Base-by-base conservation (phyloP, 1,140 invertebrate species). In the Halesus radiatus region DNA sequence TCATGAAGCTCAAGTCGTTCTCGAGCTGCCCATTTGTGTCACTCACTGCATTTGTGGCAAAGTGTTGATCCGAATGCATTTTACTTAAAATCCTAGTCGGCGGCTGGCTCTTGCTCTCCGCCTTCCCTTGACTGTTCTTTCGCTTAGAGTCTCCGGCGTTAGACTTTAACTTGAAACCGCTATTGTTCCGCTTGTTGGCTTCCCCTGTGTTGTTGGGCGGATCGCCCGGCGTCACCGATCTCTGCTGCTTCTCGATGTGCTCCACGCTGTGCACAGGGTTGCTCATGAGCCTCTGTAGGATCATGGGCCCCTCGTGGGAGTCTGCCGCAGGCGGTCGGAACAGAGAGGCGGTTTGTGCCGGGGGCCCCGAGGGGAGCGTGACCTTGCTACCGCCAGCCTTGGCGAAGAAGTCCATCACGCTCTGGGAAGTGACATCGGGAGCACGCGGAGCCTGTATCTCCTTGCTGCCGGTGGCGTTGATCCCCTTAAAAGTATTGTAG, bases 201-300 rank as follows among this genome's bases (percentile, higher is more conserved):
- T 50, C 50, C 23, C 64, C 16, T 6, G 52, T 5, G 22, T 45
- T 16, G 23, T 18, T n/a, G 26, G 23, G 53, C 84, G 80, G 15
- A 56, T 80, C 82, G 1, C 91, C 91, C 79, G 92, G 94, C 13
- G 93, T 95, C 74, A 92, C 91, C 52, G 93, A 93, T 66, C 94
- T 90, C 84, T 96, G 95, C 83, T 96, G 95, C 81, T 96, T 95
- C 84, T 97, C 96, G 84, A 97, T 95, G 86, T 97, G 95, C 85
- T 97, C 96, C 10, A 97, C 92, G 66, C 92, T 94, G 85, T 96
- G 94, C 26, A 94, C 93, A 4, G 94, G 94, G 85, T 95, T 94
- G 37, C 94, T 95, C 93, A 95, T 95, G 37, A 96, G 88, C 76
- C 93, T 91, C 80, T 94, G 93, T 1, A 95, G 86, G 3, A 93